Percentiles rank a stretch among this genome's conserved stretches.
phyloP scores from a whole-genome alignment of 2,797 vertebrate genomes.

The Cyclura pinguis region DNA sequence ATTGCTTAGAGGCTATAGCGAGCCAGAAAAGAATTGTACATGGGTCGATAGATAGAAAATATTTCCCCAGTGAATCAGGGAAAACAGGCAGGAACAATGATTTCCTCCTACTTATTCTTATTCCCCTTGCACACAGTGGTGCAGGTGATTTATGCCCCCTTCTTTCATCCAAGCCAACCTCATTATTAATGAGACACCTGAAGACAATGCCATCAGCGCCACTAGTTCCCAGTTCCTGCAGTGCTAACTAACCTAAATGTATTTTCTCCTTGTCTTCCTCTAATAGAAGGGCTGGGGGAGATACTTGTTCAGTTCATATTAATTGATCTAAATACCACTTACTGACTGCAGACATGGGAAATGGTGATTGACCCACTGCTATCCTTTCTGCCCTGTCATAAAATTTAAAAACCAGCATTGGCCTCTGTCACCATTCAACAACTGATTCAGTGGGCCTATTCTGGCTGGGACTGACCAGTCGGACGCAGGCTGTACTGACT shows the following conservation, averaged over 20 bases:
- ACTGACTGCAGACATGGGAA: neutral
- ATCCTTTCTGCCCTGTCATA: neutral
- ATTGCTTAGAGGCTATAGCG: neutral
- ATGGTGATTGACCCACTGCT: neutral
- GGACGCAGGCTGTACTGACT: no score
- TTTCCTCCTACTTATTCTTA: neutral
- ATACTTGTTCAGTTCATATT: neutral
- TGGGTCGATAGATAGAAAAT: neutral
- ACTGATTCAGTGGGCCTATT: no score
- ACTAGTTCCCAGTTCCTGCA: neutral
- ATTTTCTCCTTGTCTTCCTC: neutral
- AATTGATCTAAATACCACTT: neutral
- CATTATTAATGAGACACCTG: no score
- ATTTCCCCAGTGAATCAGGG: neutral
- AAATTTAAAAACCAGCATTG: neutral
- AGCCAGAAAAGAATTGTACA: neutral
- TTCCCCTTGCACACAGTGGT: neutral
- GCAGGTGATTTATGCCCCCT: neutral
- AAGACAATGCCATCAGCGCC: neutral
- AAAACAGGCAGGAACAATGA: neutral
- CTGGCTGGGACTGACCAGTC: no score
- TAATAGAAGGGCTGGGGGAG: neutral
- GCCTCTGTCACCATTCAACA: no score
- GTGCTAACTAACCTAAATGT: neutral
- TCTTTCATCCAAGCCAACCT: neutral